A percentile compares a stretch with the other conserved stretches of the same genome.
phyloP scores from a whole-genome alignment of 2,888 invertebrate genomes.

The Automeris io region DNA sequence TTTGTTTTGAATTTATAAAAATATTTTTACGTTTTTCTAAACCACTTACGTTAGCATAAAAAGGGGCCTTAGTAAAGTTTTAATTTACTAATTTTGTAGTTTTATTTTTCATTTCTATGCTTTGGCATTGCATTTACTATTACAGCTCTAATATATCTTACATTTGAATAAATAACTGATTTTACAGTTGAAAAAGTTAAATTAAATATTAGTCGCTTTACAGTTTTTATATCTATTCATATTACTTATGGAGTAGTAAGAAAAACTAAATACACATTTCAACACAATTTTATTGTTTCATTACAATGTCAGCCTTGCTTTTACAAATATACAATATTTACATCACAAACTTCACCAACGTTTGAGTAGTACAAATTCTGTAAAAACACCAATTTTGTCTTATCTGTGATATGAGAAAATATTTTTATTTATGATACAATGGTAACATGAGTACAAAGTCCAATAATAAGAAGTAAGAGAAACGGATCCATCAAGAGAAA shows the following conservation, averaged over 20 bases:
- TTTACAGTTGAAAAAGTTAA: no score
- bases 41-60: no score
- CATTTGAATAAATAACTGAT: no score
- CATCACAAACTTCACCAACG: conserved; percentile 51
- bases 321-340: conserved; percentile 73
- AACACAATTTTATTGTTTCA: conserved; percentile 76
- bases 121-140: no score
- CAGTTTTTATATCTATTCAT: no score
- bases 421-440: conserved; percentile 39
- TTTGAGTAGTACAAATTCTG: conserved; percentile 61
- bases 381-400: conserved; percentile 55
- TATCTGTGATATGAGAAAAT: conserved; percentile 51
- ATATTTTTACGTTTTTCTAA: not conserved
- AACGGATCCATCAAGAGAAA: conserved; percentile 30
- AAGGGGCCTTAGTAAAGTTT: no score
- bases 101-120: no score
- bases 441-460: conserved; percentile 35
- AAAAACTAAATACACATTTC: conserved; percentile 35
- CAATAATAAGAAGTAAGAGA: conserved; percentile 34
- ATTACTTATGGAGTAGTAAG: conserved; percentile 8
- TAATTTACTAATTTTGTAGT: no score
- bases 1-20: not conserved
- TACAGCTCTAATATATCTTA: no score
- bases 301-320: conserved; percentile 76
- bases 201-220: no score